Base-by-base conservation (phyloP, 2,113 vertebrate genomes). In the Aldabrachelys gigantea region DNA sequence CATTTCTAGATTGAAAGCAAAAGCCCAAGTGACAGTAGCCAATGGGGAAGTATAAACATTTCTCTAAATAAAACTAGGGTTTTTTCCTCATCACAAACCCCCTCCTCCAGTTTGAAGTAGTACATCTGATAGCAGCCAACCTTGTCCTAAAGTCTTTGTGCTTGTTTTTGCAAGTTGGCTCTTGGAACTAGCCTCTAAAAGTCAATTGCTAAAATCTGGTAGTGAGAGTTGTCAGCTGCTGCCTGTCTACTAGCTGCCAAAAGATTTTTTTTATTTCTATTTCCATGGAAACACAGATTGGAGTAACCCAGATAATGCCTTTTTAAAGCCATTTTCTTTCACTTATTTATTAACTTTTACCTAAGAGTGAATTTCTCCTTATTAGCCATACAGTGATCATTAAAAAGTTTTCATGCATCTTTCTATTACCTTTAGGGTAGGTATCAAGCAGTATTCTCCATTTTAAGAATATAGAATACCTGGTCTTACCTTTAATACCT, bases 161-260 rank as follows among this genome's bases (percentile, higher is more conserved):
- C 89, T 92, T 89, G 81, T 91, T 86, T 65, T 80, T 95, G 85
- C 87, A 92, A 78, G 88, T 82, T 6, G 9, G 72, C 59, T 95
- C 83, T 91, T 50, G 79, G 91, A 92, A 91, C 72, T 57, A 79
- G 87, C 91, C 87, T 96, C 95, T 96, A 87, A 92, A 94, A 95
- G 90, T 91, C 95, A 96, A 0, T 83, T 91, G 83, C 93, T 92
- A 79, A 95, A 96, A 96, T 91, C 87, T 95, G 94, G 65, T 94
- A 65, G 85, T 93, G 92, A 97, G 85, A 93, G 83, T 93, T 95
- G 95, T 97, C 96, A 96, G 90, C 96, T 96, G 96, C 91, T 96
- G 91, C 93, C 92, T 96, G 97, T 91, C 93, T 78, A 53, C 91
- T 88, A 89, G 83, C 49, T 96, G 96, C 89, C 96, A 93, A 69